Conservation (phyloP, 2,888 invertebrate genomes). For the Drosophila demipolita region DNA sequence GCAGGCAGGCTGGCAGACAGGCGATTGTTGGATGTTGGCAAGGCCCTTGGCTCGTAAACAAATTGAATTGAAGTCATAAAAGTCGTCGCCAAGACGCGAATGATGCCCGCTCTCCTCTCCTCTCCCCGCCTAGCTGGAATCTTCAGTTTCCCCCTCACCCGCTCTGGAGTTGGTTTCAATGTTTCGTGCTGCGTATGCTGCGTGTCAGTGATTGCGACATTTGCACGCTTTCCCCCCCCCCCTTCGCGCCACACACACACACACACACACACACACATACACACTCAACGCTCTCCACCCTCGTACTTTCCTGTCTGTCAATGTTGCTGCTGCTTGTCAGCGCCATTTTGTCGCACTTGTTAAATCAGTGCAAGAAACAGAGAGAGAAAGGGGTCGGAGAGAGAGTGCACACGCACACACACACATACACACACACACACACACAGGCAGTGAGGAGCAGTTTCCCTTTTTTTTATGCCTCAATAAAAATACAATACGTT, state of each 20-base stretch:
- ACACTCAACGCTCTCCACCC: not conserved
- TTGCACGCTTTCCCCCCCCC: conserved; percentile 38
- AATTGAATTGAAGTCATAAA: conserved; percentile 81
- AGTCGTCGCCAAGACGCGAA: conserved; percentile 72
- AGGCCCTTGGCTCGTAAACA: conserved; percentile 74
- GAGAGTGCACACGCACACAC: conserved; percentile 40
- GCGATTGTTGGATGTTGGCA: conserved; percentile 13
- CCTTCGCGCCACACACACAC: not conserved
- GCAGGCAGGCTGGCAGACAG: not conserved
- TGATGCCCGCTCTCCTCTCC: conserved; percentile 33
- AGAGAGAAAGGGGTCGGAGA: not conserved
- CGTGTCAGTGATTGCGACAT: conserved; percentile 77
- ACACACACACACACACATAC: no score
- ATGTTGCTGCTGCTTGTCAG: conserved; percentile 61
- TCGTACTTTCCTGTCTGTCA: not conserved
- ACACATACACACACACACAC: conserved; percentile 22
- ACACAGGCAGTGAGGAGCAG: conserved; percentile 30
- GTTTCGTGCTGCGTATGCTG: conserved; percentile 60
- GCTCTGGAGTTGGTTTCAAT: conserved; percentile 2
- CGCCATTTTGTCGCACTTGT: conserved; percentile 80
- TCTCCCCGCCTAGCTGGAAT: not conserved
- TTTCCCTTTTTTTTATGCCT: conserved; percentile 74
- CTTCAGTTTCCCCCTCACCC: not conserved
- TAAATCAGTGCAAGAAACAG: conserved; percentile 55
- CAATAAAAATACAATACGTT: conserved; percentile 81